Evolutionary conservation across 2,113 vertebrate genomes (phyloP).

Genomic region (Apodemus speciosus): DNA sequence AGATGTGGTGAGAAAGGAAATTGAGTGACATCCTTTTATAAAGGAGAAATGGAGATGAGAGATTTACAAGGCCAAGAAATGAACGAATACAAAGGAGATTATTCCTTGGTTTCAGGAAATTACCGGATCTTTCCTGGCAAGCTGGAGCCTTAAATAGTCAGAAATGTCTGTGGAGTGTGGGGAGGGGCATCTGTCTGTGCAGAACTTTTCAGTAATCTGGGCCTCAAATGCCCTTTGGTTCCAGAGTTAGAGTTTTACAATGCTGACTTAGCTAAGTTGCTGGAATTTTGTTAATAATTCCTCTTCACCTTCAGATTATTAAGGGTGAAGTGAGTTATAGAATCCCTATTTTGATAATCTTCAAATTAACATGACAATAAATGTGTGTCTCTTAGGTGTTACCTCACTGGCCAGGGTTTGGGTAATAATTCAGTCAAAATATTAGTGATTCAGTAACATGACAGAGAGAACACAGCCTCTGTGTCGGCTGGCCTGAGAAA

Average conservation of each 20-base stretch:
- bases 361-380: conserved; percentile 32
- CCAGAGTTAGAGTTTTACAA: neutral
- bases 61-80: conserved; percentile 50
- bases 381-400: conserved; percentile 30
- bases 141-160: neutral
- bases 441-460: neutral
- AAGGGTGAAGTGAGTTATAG: conserved; percentile 14
- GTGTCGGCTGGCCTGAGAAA: neutral
- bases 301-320: conserved; percentile 43
- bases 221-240: neutral
- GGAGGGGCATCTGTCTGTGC: neutral
- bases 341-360: conserved; percentile 27
- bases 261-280: neutral
- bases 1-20: conserved; percentile 21
- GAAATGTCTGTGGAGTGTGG: neutral
- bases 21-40: neutral
- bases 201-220: neutral
- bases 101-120: conserved; percentile 58
- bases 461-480: neutral
- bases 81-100: conserved; percentile 50
- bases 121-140: conserved; percentile 35
- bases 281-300: conserved; percentile 42
- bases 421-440: neutral
- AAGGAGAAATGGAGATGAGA: conserved; percentile 45
- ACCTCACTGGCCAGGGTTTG: neutral